A percentile compares a stretch with the other conserved stretches of the same genome.
Evolutionary conservation across 2,797 vertebrate species (phyloP).

Genomic region (Neosilurus hyrtlii): DNA sequence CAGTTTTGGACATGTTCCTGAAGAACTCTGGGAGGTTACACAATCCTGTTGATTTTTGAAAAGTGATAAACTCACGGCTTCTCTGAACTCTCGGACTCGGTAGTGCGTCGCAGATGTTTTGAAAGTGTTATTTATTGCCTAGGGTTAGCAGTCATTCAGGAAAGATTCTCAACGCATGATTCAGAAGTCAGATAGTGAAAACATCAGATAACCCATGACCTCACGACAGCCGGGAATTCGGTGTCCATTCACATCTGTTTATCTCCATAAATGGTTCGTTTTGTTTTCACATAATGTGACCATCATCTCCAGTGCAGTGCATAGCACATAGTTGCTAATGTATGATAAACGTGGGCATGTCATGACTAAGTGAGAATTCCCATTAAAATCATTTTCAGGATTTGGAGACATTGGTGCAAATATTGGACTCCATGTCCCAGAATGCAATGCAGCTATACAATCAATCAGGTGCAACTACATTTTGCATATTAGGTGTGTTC

Average conservation of each 20-base stretch:
- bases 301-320: neutral
- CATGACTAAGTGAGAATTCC: neutral
- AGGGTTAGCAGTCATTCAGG: neutral
- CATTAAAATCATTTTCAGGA: neutral
- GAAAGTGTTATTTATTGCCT: conserved; percentile 6
- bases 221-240: neutral
- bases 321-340: neutral
- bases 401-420: neutral
- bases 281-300: neutral
- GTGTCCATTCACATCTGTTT: neutral
- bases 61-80: neutral
- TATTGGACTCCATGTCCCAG: neutral
- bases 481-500: neutral
- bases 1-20: neutral
- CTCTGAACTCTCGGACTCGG: neutral
- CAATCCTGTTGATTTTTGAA: neutral
- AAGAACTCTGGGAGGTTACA: neutral
- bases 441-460: neutral
- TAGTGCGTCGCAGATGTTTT: neutral
- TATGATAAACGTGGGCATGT: neutral
- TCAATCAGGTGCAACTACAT: too few species aligned
- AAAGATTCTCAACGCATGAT: neutral
- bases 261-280: conserved; percentile 19
- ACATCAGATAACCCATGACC: conserved; percentile 8
- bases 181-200: neutral